Base-by-base conservation (phyloP, 2,888 invertebrate species). In the Nymphalis c-album region DNA sequence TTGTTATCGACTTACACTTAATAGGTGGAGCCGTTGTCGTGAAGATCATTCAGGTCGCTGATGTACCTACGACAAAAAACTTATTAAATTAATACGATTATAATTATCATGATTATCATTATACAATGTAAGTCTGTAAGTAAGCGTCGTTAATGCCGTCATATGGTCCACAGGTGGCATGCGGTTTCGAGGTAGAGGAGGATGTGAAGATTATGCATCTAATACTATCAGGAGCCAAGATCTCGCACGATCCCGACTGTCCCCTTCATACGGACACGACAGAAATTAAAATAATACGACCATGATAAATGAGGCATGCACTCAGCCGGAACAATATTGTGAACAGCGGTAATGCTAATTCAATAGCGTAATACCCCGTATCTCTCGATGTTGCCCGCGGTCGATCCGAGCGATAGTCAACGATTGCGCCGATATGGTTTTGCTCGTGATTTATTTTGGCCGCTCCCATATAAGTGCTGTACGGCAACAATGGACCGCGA, bases 371-470 rank as follows among this genome's bases (percentile, higher is more conserved):
- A 90, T 89, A 90, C 85, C 84, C 80, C 80, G 84, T 86, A 90
- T 88, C 87, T 75, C 68, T 78, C 81, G 83, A 80, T 82, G 81
- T 83, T 82, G 82, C 82, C 80, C 81, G 83, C 82, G 78, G 85
- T 71, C 83, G 84, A 85, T 86, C 83, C 88, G 85, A 86, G 82
- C 78, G 77, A 90, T 90, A 88, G 85, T 85, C 86, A 85, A 84
- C 86, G 90, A 90, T 90, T 83, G 83, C 78, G 80, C 89, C 86
- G 91, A 91, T 91, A 91, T 90, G 90, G 90, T 86, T 85, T 81
- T 81, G 84, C 81, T 90, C 90, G 91, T 91, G 91, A 91, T 92
- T 91, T 91, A 91, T 91, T 90, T 90, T 83, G 85, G 88, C 82
- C 87, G 86, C 87, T 85, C 80, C 91, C 92, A 88, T 91, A 91